Conservation (phyloP, 2,113 vertebrate genomes). For the Nothoprocta pentlandii region DNA sequence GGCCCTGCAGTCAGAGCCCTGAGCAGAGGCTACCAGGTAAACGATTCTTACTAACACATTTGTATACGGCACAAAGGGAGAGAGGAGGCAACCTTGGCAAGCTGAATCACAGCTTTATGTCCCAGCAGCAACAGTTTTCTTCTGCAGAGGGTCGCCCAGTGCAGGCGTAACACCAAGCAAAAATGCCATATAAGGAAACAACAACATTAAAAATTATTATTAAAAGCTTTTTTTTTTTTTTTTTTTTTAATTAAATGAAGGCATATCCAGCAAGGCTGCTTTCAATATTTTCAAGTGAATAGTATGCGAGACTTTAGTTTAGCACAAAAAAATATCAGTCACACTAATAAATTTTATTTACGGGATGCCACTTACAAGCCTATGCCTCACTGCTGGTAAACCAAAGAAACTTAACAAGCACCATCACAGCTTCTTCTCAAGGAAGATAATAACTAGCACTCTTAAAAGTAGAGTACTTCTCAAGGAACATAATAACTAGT, state of each 20-base stretch:
- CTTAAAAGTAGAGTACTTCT: neutral
- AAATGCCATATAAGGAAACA: slow-evolving; percentile 3
- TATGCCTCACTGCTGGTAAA: neutral
- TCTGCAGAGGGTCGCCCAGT: neutral
- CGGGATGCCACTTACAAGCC: neutral
- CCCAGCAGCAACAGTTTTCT: neutral
- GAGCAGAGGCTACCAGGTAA: neutral
- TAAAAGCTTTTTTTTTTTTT: neutral
- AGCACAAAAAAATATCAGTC: neutral
- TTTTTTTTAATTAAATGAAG: neutral
- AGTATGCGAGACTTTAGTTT: neutral
- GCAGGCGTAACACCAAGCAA: neutral
- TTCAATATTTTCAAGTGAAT: neutral
- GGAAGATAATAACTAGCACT: neutral
- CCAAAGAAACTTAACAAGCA: neutral
- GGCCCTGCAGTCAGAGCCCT: slow-evolving; percentile 22
- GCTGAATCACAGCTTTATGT: neutral
- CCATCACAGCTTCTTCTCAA: neutral
- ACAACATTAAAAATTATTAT: slow-evolving; percentile 16
- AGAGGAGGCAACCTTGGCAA: slow-evolving; percentile 8
- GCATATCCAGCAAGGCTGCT: neutral
- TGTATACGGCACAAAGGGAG: slow-evolving; percentile 29
- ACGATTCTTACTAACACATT: slow-evolving; percentile 2
- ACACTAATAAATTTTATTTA: neutral
- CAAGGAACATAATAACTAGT: neutral